phyloP scores from a whole-genome alignment of 2,113 vertebrate species.

The Hiodon tergisus region DNA sequence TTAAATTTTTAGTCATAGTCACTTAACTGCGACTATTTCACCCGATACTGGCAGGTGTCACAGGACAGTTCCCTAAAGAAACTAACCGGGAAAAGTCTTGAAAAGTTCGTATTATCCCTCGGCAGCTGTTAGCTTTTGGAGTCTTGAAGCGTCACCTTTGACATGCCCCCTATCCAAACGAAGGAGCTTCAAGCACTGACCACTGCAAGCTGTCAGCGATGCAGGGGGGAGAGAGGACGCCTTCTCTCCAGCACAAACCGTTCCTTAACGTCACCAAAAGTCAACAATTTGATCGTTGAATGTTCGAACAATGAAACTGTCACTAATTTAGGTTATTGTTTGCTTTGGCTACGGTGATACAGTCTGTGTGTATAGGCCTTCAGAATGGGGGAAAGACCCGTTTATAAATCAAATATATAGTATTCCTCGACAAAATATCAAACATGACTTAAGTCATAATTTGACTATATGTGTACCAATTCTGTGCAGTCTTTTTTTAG shows the following conservation, averaged over 20 bases:
- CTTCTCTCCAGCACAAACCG: conserved; percentile 49
- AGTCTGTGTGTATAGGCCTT: too few species aligned
- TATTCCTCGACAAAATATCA: too few species aligned
- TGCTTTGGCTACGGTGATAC: too few species aligned
- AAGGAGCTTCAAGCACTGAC: conserved; percentile 66
- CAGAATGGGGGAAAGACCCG: too few species aligned
- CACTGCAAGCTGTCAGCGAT: conserved; percentile 76
- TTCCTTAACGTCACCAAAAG: conserved; percentile 36
- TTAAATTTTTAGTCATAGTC: conserved; percentile 43
- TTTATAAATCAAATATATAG: too few species aligned
- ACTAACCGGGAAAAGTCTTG: conserved; percentile 71
- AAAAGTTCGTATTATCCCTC: conserved; percentile 75
- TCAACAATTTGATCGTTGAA: conserved; percentile 25
- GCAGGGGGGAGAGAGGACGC: conserved; percentile 51
- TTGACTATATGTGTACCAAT: too few species aligned
- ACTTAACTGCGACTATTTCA: conserved; percentile 56
- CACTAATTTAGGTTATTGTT: too few species aligned
- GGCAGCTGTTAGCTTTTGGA: conserved; percentile 81
- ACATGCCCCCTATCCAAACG: conserved; percentile 69
- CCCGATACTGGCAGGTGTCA: conserved; percentile 67
- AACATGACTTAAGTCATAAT: too few species aligned
- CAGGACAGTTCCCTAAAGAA: conserved; percentile 64
- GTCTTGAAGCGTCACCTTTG: conserved; percentile 88
- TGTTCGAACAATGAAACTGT: not conserved
- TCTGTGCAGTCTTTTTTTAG: too few species aligned